Base-by-base conservation (phyloP, 2,113 vertebrate genomes). In the Noctilio leporinus region DNA sequence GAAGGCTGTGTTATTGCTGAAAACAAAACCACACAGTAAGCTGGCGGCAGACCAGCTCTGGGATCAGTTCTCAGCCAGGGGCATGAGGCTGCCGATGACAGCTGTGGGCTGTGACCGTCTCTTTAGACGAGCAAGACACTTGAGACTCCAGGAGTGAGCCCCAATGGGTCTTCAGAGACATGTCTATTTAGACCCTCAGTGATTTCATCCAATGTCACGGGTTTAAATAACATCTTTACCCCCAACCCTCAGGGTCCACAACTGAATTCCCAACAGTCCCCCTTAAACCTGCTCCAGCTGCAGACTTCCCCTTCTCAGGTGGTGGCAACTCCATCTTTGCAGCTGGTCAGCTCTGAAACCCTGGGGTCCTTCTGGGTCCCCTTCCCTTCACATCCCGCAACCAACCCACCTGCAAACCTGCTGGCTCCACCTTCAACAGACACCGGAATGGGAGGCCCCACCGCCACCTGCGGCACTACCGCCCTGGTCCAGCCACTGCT, bases 61-160 rank as follows among this genome's bases (percentile, higher is more conserved):
- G 26, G 64, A 75, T 65, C 0, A 7, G 62, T 45, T 26, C n/a
- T 75, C 40, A 49, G 89, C 75, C 55, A 57, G 85, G 51, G n/a
- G 9, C 7, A 3, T 0, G 4, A 5, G 10, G 49, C 88, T 11
- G 45, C 14, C 3, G 28, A 2, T 7, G 5, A 19, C 2, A 45
- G 35, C 6, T 0, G 35, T 0, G 12, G 35, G 64, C 0, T 1
- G 4, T 40, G 22, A 2, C 8, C 8, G 10, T 47, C 83, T 69
- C 45, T 10, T 26, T 20, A 78, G 55, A 49, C 20, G 47, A 84
- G 49, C 59, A 2, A 30, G 81, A 35, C 19, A 38, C n/a, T 16
- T 1, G 8, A 35, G n/a, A n/a, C 51, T 14, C 6, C 0, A 30
- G 33, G 28, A 35, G 28, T 33, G 16, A 64, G 47, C 38, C 57